A percentile compares a stretch with the other conserved stretches of the same genome.
These are phyloP conservation scores for Phalloptychus januarius DNA, from an alignment of 2,797 vertebrate species.

Conservation along the genomic window DNA sequence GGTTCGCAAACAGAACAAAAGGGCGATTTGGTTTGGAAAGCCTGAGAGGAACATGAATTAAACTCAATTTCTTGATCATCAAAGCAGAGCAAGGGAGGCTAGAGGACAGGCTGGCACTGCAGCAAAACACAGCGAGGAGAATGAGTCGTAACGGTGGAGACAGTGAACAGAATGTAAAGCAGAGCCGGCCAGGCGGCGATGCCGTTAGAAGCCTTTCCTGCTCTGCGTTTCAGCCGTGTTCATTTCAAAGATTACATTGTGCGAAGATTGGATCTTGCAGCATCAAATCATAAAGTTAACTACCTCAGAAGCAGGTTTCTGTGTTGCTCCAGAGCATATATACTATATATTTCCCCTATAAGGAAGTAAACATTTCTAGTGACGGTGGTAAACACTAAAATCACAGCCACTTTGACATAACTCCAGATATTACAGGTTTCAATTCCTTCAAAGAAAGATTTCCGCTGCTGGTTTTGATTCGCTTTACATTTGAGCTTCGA, in stretches of 20 bases:
- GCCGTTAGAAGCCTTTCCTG: constrained; percentile 30
- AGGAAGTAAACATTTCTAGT: constrained; percentile 10
- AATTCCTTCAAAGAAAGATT: background rate
- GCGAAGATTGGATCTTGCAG: constrained; percentile 21
- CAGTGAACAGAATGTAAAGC: constrained; percentile 54
- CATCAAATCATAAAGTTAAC: constrained; percentile 37
- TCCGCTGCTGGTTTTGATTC: background rate
- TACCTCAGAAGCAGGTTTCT: constrained; percentile 22
- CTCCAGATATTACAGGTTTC: background rate
- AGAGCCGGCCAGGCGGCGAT: constrained; percentile 25
- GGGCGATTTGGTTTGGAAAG: constrained; percentile 16
- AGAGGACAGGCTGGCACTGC: constrained; percentile 55
- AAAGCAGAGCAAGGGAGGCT: constrained; percentile 40
- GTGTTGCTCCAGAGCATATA: constrained; percentile 15
- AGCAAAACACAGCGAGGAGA: constrained; percentile 45
- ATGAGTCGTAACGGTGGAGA: constrained; percentile 38
- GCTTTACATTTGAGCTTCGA: background rate
- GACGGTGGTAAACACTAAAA: background rate
- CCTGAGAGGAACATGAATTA: constrained; percentile 38
- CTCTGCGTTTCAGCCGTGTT: constrained; percentile 20
- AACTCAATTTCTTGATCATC: constrained; percentile 52
- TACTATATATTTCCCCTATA: constrained; percentile 13
- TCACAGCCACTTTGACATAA: constrained; percentile 3
- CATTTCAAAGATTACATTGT: constrained; percentile 49
- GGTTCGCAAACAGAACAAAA: constrained; percentile 32